phyloP scores from a whole-genome alignment of 2,113 vertebrate species.

The Anthoscopus minutus region DNA sequence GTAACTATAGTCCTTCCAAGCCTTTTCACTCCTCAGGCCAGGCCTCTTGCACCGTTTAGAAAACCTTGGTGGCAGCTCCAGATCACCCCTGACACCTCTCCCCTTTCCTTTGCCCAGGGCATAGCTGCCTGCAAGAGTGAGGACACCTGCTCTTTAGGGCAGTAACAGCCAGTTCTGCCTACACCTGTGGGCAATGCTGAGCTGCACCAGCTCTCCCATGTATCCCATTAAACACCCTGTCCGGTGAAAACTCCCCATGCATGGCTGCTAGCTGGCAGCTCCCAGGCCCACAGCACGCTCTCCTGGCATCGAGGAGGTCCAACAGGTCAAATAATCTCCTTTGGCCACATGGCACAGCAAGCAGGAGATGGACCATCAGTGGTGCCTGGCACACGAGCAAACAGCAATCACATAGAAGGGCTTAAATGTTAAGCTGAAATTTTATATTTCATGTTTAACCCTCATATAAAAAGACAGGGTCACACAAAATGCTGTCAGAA shows the following conservation, averaged over 20 bases:
- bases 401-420: background rate
- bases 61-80: fast-evolving
- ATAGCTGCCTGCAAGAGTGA: background rate
- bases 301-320: background rate
- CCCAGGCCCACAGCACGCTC: background rate
- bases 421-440: background rate
- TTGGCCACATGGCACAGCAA: background rate
- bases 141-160: background rate
- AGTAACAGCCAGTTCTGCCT: background rate
- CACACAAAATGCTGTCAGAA: background rate
- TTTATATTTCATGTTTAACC: background rate
- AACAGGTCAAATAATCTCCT: background rate
- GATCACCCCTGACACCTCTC: background rate
- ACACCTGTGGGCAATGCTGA: fast-evolving
- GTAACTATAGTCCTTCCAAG: background rate
- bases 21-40: background rate
- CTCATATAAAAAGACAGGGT: background rate
- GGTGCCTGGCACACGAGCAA: background rate
- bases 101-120: background rate
- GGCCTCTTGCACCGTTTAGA: fast-evolving
- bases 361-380: background rate
- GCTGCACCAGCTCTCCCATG: background rate
- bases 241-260: no score
- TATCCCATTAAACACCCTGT: background rate
- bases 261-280: background rate